Evolutionary conservation across 37 sponge, comb jelly and placozoan species (phyloP), one percentile per base, ranked within the genome.

Genomic region (Ephydatia muelleri): DNA sequence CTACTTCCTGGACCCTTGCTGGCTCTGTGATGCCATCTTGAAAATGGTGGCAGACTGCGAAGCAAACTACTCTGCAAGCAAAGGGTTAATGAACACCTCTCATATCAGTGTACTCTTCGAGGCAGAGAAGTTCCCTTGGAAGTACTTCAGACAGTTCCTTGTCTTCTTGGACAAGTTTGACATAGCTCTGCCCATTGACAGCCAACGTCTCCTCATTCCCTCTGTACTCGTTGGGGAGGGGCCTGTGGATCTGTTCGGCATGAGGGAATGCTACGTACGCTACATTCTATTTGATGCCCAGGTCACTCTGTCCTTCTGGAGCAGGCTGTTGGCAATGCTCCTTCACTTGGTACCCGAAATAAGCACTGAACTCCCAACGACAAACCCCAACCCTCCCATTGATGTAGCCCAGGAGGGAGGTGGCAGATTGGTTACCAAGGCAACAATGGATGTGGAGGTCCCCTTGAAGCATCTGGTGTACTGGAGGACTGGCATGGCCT

Each of bases 181-280:
- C 30, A 65, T 91, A 67, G 91, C 91, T 34, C 74, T 91, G 29
- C 83, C 91, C 27, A 71, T 91, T 25, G 91, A 91, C 69, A 74
- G 57, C 19, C 48, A 28, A 16, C 64, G 12, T 23, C 72, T 86
- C 29, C 78, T 91, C 39, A 85, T 91, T 13, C 91, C 91, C 5
- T 91, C 91, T 9, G 81, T 86, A 86, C 73, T 91, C n/a, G n/a
- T n/a, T n/a, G n/a, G n/a, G n/a, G n/a, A n/a, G n/a, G n/a, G n/a
- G n/a, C n/a, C n/a, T n/a, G n/a, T n/a, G n/a, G n/a, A n/a, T n/a
- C n/a, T n/a, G n/a, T n/a, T n/a, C n/a, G 43, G 39, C 72, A 79
- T 37, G 66, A 19, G 66, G 3, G 80, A 8, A 14, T 70, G 72
- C 72, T 70, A 70, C 72, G 31, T 29, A 32, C 73, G 83, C 29